Evolutionary conservation across 2,113 vertebrate species (phyloP).

Genomic region (Archilochus colubris): DNA sequence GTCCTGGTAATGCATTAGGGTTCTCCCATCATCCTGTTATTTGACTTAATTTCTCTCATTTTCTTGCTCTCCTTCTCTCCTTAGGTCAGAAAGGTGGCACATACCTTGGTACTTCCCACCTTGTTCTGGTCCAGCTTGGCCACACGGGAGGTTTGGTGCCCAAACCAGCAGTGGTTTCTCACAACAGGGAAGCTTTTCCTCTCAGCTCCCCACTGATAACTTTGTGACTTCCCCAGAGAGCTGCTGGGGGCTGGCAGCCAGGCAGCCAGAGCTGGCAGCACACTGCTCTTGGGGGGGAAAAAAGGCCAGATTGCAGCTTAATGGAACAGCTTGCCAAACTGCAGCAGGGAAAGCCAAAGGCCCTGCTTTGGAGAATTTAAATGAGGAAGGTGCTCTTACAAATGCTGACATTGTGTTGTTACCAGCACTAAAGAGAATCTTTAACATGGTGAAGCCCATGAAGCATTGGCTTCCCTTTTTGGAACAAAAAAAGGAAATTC

Average conservation of each 20-base stretch:
- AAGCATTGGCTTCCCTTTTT: conserved; percentile 28
- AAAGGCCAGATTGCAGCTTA: conserved; percentile 43
- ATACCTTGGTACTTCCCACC: background rate
- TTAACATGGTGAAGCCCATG: background rate
- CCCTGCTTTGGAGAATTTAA: conserved; percentile 42
- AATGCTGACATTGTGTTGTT: conserved; percentile 1
- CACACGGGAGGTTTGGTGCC: background rate
- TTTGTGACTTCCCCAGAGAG: background rate
- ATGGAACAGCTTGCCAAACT: conserved; percentile 34
- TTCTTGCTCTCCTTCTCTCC: background rate
- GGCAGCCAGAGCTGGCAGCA: conserved; percentile 22
- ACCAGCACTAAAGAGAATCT: background rate
- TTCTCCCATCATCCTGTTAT: background rate
- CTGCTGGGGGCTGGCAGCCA: background rate
- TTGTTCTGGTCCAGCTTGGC: background rate
- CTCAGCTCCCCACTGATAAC: background rate
- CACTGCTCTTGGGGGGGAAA: background rate
- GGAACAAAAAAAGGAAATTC: conserved; percentile 56
- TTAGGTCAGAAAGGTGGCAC: background rate
- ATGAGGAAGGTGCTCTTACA: conserved; percentile 17
- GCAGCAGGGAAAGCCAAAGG: conserved; percentile 33
- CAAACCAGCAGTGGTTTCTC: background rate
- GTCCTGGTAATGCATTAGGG: background rate
- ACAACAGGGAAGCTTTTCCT: background rate
- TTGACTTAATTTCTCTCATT: background rate